Percentiles rank a stretch among this genome's conserved stretches.
Conservation (phyloP, 2,888 invertebrate genomes). For the Lysandra bellargus region DNA sequence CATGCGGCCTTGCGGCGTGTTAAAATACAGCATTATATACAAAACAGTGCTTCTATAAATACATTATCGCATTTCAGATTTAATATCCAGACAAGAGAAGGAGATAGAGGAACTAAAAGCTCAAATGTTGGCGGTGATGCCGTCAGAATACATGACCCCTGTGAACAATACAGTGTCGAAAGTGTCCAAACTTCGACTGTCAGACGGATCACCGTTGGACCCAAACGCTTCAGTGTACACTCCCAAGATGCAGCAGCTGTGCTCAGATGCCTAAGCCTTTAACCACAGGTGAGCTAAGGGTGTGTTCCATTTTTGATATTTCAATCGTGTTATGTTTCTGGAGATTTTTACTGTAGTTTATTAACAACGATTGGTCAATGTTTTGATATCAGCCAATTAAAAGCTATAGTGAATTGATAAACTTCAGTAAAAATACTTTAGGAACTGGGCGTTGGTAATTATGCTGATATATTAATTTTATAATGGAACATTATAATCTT, state of each 20-base stretch:
- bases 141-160: constrained; percentile 78
- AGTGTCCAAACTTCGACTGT: constrained; percentile 58
- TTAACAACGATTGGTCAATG: no score
- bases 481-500: no score
- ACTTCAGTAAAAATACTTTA: no score
- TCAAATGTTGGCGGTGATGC: constrained; percentile 96
- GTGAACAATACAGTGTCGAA: constrained; percentile 51
- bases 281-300: constrained; percentile 15
- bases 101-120: constrained; percentile 96
- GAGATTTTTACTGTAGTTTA: no score
- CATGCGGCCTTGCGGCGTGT: no score
- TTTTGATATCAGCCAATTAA: no score
- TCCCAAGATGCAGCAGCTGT: constrained; percentile 82
- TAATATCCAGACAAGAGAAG: constrained; percentile 91
- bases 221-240: constrained; percentile 96
- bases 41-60: no score
- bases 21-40: no score
- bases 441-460: no score
- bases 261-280: constrained; percentile 62
- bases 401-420: no score
- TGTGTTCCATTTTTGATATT: not conserved
- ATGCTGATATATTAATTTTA: no score
- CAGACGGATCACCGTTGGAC: constrained; percentile 82
- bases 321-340: not conserved
- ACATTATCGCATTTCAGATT: constrained; percentile 75